phyloP scores from a whole-genome alignment of 2,888 invertebrate species.

The Melitaea athalia region DNA sequence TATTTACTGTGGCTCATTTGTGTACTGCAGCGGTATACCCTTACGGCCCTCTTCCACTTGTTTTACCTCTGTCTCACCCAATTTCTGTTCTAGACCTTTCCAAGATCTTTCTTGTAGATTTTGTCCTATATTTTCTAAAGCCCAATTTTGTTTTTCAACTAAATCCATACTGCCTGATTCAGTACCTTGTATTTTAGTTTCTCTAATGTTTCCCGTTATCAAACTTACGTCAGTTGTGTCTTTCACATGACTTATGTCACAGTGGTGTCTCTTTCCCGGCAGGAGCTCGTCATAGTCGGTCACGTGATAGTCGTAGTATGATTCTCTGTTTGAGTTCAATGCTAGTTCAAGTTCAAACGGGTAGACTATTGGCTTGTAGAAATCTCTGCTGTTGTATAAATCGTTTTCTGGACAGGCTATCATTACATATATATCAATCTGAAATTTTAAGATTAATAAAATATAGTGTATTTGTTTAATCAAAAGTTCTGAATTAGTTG shows the following conservation, averaged over 20 bases:
- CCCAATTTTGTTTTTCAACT: slow-evolving; percentile 76
- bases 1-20: slow-evolving; percentile 77
- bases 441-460: slow-evolving; percentile 43
- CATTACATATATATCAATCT: slow-evolving; percentile 95
- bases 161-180: slow-evolving; percentile 60
- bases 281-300: slow-evolving; percentile 90
- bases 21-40: slow-evolving; percentile 89
- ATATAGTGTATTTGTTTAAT: neutral
- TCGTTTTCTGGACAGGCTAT: slow-evolving; percentile 96
- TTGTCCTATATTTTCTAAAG: slow-evolving; percentile 83
- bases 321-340: slow-evolving; percentile 82
- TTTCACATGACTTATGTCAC: slow-evolving; percentile 66
- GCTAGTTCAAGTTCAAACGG: slow-evolving; percentile 96
- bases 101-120: slow-evolving; percentile 88
- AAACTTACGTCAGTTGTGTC: slow-evolving; percentile 86
- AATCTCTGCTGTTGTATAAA: slow-evolving; percentile 91
- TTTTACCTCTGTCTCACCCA: slow-evolving; percentile 88
- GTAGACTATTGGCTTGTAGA: slow-evolving; percentile 94
- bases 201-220: slow-evolving; percentile 87
- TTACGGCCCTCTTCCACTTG: slow-evolving; percentile 86
- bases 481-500: neutral
- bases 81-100: slow-evolving; percentile 92
- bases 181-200: slow-evolving; percentile 62
- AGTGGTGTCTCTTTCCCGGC: slow-evolving; percentile 82
- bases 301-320: slow-evolving; percentile 83